Evolutionary conservation across 2,888 invertebrate genomes (phyloP).

Genomic region (Melieria omissa): DNA sequence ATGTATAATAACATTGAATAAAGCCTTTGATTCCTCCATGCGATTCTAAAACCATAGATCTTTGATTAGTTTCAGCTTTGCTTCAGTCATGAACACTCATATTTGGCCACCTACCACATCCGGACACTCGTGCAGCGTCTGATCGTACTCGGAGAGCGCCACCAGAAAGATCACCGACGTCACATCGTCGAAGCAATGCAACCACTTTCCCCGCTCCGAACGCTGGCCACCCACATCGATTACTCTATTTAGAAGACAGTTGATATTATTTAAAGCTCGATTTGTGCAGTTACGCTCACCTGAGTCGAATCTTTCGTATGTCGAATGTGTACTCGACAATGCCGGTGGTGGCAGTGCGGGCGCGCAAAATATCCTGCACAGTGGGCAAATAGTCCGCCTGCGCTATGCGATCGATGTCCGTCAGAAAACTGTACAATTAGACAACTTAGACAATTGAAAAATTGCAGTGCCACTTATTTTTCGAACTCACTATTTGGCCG

Average conservation of each 20-base stretch:
- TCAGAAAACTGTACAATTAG: constrained; percentile 72
- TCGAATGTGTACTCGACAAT: constrained; percentile 99
- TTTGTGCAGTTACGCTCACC: constrained; percentile 72
- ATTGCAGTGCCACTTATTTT: neutral
- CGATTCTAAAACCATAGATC: constrained; percentile 81
- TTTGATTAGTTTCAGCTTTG: too few species aligned
- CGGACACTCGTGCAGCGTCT: constrained; percentile 66
- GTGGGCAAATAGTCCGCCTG: constrained; percentile 96
- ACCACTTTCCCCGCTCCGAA: constrained; percentile 99
- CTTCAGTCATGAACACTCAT: neutral
- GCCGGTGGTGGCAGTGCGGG: constrained; percentile 99
- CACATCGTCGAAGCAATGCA: constrained; percentile 99
- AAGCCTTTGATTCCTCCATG: constrained; percentile 99
- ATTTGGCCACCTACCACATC: neutral
- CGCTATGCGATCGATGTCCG: constrained; percentile 98
- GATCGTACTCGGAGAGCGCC: constrained; percentile 99
- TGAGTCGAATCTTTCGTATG: constrained; percentile 99
- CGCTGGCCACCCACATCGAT: constrained; percentile 99
- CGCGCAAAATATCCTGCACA: constrained; percentile 98
- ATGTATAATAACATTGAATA: constrained; percentile 99
- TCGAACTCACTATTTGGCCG: constrained; percentile 96
- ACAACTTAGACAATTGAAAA: neutral
- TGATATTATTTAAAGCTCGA: neutral
- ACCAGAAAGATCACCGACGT: constrained; percentile 99
- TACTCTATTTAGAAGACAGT: constrained; percentile 78